Conservation (phyloP, 2,113 vertebrate genomes). For the Triplophysa siluroides region DNA sequence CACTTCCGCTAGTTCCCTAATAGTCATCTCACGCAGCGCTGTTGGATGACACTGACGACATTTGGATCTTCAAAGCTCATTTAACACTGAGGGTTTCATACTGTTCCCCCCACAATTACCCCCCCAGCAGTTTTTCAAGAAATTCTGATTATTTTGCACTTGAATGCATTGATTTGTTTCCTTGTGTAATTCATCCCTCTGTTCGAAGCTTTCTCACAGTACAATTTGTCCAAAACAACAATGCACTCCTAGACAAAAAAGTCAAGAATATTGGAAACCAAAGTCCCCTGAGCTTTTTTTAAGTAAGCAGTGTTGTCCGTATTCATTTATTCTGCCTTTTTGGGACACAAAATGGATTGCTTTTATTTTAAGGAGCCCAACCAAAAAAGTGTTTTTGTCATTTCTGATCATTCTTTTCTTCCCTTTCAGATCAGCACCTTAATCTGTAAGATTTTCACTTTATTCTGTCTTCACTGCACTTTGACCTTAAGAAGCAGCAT, state of each 20-base stretch:
- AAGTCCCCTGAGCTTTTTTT: background rate
- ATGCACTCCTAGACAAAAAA: conserved; percentile 7
- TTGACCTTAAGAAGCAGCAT: background rate
- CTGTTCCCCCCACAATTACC: conserved; percentile 19
- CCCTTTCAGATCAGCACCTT: background rate
- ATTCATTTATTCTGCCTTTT: background rate
- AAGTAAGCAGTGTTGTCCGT: background rate
- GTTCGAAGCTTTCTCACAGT: conserved; percentile 5
- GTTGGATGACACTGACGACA: conserved; percentile 32
- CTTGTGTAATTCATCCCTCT: background rate
- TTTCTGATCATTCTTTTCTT: background rate
- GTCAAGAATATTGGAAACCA: background rate
- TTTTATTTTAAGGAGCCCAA: conserved; percentile 18
- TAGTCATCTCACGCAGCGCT: conserved; percentile 29
- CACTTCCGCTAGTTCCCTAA: conserved; percentile 1
- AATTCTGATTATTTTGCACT: conserved; percentile 43
- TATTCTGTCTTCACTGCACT: background rate
- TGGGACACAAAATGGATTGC: background rate
- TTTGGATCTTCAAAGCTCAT: conserved; percentile 52
- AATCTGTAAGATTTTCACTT: background rate
- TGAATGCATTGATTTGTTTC: conserved; percentile 43
- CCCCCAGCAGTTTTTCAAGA: conserved; percentile 18
- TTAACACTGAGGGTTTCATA: conserved; percentile 46
- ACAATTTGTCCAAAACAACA: conserved; percentile 37
- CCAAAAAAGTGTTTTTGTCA: background rate